A percentile compares a stretch with the other conserved stretches of the same genome.
These are phyloP conservation scores for Drosophila picticornis DNA, from an alignment of 2,888 invertebrate genomes.

Conservation along the genomic window DNA sequence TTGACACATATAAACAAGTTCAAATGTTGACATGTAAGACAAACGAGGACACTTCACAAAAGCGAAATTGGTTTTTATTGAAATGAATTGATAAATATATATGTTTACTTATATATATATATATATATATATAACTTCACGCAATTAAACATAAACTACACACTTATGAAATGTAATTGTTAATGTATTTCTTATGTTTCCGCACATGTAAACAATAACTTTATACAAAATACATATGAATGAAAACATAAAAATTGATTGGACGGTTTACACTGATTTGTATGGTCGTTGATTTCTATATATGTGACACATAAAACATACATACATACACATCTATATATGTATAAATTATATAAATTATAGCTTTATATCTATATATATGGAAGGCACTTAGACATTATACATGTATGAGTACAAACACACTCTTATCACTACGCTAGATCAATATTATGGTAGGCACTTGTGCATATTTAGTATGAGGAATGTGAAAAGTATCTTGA, in stretches of 20 bases:
- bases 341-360: slow-evolving; percentile 7
- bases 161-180: slow-evolving; percentile 30
- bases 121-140: slow-evolving; percentile 8
- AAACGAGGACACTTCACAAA: slow-evolving; percentile 44
- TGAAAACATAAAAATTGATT: slow-evolving; percentile 75
- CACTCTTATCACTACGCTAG: slow-evolving; percentile 35
- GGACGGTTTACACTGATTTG: slow-evolving; percentile 84
- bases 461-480: slow-evolving; percentile 38
- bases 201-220: slow-evolving; percentile 44
- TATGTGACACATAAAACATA: slow-evolving; percentile 78
- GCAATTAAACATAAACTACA: slow-evolving; percentile 23
- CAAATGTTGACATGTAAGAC: neutral
- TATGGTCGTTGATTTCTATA: slow-evolving; percentile 71
- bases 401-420: slow-evolving; percentile 38
- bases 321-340: slow-evolving; percentile 23
- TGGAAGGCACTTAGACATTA: slow-evolving; percentile 32
- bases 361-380: slow-evolving; percentile 8
- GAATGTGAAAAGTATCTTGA: neutral
- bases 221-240: slow-evolving; percentile 32
- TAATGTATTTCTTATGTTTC: slow-evolving; percentile 50
- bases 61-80: slow-evolving; percentile 21
- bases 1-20: neutral
- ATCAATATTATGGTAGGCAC: slow-evolving; percentile 49
- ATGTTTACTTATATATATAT: neutral
- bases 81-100: slow-evolving; percentile 14